Percentiles rank a stretch among this genome's conserved stretches.
These are phyloP conservation scores for Sebastes hopkinsi DNA, from an alignment of 2,797 vertebrate species.

Conservation along the genomic window DNA sequence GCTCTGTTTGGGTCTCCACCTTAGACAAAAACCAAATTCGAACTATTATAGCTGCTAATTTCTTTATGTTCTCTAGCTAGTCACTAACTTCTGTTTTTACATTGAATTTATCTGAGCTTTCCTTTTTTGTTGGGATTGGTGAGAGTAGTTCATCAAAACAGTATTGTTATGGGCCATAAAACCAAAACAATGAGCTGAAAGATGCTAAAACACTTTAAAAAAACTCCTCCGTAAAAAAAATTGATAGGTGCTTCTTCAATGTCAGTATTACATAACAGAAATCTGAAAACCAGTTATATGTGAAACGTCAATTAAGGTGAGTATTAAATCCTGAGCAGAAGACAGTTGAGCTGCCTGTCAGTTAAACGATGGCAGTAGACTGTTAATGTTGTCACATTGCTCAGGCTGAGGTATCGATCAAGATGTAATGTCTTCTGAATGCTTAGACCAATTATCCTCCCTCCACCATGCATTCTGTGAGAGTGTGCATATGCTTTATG, in stretches of 20 bases:
- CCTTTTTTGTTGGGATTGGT: background rate
- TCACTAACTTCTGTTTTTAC: background rate
- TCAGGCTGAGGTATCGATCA: constrained; percentile 6
- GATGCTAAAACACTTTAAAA: background rate
- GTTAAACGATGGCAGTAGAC: background rate
- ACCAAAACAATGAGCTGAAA: background rate
- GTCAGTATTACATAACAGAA: background rate
- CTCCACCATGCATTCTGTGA: background rate
- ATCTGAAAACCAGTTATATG: background rate
- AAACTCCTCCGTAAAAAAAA: background rate
- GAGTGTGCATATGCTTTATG: background rate
- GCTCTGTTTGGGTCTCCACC: background rate
- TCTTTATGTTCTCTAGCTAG: background rate
- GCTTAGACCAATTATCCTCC: constrained; percentile 26
- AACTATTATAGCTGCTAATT: background rate
- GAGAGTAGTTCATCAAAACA: background rate
- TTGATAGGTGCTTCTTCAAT: background rate
- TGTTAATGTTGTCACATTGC: background rate
- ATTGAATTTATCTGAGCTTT: background rate
- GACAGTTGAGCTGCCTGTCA: background rate
- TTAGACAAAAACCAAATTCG: accelerated
- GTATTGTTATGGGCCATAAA: too few relatives aligned
- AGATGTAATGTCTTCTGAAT: constrained; percentile 9
- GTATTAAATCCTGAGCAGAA: background rate
- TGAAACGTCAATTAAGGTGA: background rate